A percentile compares a stretch with the other conserved stretches of the same genome.
Conservation (phyloP, 2,888 invertebrate genomes). For the Tiliacea citrago region DNA sequence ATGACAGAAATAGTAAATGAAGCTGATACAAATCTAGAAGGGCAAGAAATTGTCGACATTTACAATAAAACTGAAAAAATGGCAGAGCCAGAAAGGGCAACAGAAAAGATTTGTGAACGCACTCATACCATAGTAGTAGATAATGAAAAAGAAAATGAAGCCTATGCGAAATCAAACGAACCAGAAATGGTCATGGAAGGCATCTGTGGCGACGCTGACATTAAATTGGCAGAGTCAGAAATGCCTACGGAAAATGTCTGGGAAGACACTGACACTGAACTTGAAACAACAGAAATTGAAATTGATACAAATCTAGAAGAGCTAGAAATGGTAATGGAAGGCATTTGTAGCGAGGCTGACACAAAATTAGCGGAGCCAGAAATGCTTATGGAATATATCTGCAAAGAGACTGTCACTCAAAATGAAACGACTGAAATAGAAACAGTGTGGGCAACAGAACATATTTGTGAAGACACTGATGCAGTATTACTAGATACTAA, state of each 20-base stretch:
- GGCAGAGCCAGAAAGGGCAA: not conserved
- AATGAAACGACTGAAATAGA: conserved; percentile 1
- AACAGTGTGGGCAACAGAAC: no score
- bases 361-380: not conserved
- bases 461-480: not conserved
- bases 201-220: not conserved
- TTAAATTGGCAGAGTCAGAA: not conserved
- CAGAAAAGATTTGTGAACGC: not conserved
- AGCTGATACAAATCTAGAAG: not conserved
- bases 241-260: not conserved
- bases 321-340: not conserved
- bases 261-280: not conserved
- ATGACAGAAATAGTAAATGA: not conserved
- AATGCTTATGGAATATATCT: not conserved
- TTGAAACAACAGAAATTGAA: not conserved
- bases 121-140: not conserved
- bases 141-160: not conserved
- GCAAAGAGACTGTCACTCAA: not conserved
- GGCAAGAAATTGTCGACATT: not conserved
- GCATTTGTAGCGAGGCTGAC: not conserved
- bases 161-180: not conserved
- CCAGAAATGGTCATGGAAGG: not conserved
- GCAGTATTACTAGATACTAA: not conserved
- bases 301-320: not conserved
- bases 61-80: no score